Percentiles rank a stretch among this genome's conserved stretches.
phyloP scores from a whole-genome alignment of 2,113 vertebrate genomes.

The Conger conger region DNA sequence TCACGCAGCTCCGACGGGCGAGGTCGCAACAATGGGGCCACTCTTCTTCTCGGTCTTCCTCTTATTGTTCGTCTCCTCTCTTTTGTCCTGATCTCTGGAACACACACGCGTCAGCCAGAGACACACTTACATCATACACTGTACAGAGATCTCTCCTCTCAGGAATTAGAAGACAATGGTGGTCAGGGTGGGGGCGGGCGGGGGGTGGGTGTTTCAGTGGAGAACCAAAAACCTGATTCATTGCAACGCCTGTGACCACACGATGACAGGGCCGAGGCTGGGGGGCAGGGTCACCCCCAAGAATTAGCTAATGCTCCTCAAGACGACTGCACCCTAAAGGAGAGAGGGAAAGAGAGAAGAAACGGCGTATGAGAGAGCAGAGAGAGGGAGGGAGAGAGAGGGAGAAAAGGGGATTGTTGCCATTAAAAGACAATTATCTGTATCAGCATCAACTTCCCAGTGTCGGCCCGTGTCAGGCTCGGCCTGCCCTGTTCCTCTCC shows the following conservation, averaged over 20 bases:
- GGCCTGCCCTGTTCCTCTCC: slow-evolving; percentile 60
- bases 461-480: slow-evolving; percentile 75
- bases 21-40: background rate
- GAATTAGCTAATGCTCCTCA: slow-evolving; percentile 43
- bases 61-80: background rate
- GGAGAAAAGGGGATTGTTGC: slow-evolving; percentile 65
- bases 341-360: slow-evolving; percentile 30
- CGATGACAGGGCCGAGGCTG: background rate
- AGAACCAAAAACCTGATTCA: slow-evolving; percentile 26
- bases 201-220: background rate
- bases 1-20: background rate
- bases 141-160: slow-evolving; percentile 21
- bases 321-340: slow-evolving; percentile 31
- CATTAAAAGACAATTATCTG: slow-evolving; percentile 73
- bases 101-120: slow-evolving; percentile 29
- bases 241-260: background rate
- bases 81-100: slow-evolving; percentile 53
- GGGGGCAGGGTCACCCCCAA: background rate
- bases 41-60: background rate
- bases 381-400: slow-evolving; percentile 39
- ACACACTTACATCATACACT: slow-evolving; percentile 27
- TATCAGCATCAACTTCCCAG: slow-evolving; percentile 70
- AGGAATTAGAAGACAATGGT: slow-evolving; percentile 2
- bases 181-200: too few species aligned
- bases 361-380: slow-evolving; percentile 44